phyloP scores from a whole-genome alignment of 2,797 vertebrate species.

The Sebastes oblongus region DNA sequence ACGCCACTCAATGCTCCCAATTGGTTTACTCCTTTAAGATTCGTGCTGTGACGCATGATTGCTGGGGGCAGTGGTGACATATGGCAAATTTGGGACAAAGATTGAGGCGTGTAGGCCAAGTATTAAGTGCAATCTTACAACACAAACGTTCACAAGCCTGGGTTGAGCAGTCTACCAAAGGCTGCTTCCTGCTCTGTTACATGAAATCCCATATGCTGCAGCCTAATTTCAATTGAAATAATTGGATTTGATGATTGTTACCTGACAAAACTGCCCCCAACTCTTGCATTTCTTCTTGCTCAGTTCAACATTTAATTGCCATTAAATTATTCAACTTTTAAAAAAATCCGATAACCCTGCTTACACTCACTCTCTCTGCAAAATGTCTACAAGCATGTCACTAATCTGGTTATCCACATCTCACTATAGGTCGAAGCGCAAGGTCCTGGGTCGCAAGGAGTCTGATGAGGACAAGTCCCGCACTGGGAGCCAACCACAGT shows the following conservation, averaged over 20 bases:
- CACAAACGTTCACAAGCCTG: background rate
- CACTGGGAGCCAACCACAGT: constrained; percentile 59
- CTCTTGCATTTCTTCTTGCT: background rate
- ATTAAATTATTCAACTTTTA: background rate
- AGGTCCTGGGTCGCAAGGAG: constrained; percentile 94
- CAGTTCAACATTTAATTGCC: background rate
- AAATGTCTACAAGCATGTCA: background rate
- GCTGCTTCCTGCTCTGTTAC: constrained; percentile 8
- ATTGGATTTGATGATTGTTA: constrained; percentile 11
- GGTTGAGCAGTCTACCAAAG: background rate
- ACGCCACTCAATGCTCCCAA: constrained; percentile 20
- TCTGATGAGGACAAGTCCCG: constrained; percentile 91
- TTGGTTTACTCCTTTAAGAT: constrained; percentile 38
- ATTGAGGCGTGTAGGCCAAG: constrained; percentile 32
- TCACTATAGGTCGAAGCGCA: constrained; percentile 91
- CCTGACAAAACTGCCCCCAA: constrained; percentile 25
- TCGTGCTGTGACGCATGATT: constrained; percentile 16
- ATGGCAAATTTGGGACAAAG: constrained; percentile 65
- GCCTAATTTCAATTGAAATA: constrained; percentile 3
- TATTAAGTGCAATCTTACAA: constrained; percentile 28
- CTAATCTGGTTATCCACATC: constrained; percentile 10
- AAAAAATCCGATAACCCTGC: background rate
- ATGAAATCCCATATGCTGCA: constrained; percentile 1
- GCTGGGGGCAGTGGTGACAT: constrained; percentile 61
- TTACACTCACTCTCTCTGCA: background rate